Percentiles rank a stretch among this genome's conserved stretches.
These are phyloP conservation scores for Poecilia picta DNA, from an alignment of 2,797 vertebrate genomes.

Conservation along the genomic window DNA sequence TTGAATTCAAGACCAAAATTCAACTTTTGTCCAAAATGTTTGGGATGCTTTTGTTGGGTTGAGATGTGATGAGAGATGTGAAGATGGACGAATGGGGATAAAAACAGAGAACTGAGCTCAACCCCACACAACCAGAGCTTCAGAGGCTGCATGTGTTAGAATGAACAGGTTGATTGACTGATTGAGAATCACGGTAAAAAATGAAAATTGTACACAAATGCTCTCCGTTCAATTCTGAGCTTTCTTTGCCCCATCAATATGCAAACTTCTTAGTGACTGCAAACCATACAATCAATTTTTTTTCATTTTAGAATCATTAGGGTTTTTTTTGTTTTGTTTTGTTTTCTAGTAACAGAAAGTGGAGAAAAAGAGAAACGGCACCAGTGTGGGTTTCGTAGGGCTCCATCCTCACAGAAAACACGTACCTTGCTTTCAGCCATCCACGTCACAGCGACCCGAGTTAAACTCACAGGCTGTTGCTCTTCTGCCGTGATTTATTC, in stretches of 20 bases:
- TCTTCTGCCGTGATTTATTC: slow-evolving; percentile 46
- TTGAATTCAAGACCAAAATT: not conserved
- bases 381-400: not conserved
- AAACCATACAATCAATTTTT: not conserved
- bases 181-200: not conserved
- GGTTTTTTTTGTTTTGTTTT: not conserved
- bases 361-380: not conserved
- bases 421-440: slow-evolving; percentile 13
- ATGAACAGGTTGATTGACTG: not conserved
- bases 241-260: not conserved
- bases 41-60: not conserved
- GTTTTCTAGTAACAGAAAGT: too few species aligned
- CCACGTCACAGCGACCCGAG: not conserved
- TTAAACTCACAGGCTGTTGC: slow-evolving; percentile 42
- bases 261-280: not conserved
- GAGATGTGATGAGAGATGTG: not conserved
- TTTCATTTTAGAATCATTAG: not conserved
- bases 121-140: not conserved
- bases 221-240: not conserved
- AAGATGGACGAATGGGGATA: not conserved
- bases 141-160: not conserved
- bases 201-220: not conserved
- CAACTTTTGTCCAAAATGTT: not conserved
- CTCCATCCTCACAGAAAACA: not conserved
- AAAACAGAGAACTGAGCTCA: too few species aligned